These are phyloP conservation scores for Zeuzera pyrina DNA, from an alignment of 2,888 invertebrate genomes.

Conservation along the genomic window DNA sequence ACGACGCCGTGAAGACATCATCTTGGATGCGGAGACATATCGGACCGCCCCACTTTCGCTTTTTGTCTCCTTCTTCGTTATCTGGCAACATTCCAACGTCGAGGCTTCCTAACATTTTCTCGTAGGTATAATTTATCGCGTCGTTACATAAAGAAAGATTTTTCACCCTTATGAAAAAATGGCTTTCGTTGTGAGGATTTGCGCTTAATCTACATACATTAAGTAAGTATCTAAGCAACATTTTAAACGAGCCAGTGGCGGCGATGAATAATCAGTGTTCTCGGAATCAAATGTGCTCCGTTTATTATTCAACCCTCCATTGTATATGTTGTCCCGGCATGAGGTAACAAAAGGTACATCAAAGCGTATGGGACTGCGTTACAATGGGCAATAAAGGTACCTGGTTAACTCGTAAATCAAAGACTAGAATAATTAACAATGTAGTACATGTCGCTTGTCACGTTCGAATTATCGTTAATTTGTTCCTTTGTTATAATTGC, in stretches of 20 bases:
- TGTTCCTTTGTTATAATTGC: conserved; percentile 5
- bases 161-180: conserved; percentile 11
- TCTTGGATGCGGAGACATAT: conserved; percentile 10
- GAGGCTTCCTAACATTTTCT: conserved; percentile 11
- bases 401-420: conserved; percentile 29
- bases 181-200: conserved; percentile 10
- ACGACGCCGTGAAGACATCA: conserved; percentile 12
- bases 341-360: conserved; percentile 23
- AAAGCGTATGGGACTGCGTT: conserved; percentile 17
- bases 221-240: background rate
- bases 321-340: conserved; percentile 19
- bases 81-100: conserved; percentile 19
- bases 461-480: background rate
- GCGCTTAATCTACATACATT: conserved; percentile 9
- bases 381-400: conserved; percentile 22
- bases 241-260: background rate
- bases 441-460: conserved; percentile 9
- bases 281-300: conserved; percentile 20
- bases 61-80: conserved; percentile 16
- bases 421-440: conserved; percentile 21
- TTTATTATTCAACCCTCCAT: conserved; percentile 29
- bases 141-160: conserved; percentile 11
- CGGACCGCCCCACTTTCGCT: conserved; percentile 15
- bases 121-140: conserved; percentile 17
- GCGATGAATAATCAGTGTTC: conserved; percentile 17